phyloP scores from a whole-genome alignment of 2,113 vertebrate genomes.

The Stegostoma tigrinum region DNA sequence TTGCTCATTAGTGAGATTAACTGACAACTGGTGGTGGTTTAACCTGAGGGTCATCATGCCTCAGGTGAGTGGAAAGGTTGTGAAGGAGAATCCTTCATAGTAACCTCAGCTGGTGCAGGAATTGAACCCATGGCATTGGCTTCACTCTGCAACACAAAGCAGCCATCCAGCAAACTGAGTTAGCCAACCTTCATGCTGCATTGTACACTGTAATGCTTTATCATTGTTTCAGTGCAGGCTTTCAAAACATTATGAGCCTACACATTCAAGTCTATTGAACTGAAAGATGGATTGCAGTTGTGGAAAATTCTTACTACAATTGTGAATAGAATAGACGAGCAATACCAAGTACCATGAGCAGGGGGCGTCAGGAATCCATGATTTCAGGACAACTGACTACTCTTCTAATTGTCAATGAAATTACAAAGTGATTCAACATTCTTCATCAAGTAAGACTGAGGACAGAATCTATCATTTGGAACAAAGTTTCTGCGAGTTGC shows the following conservation, averaged over 20 bases:
- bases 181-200: too few relatives aligned
- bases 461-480: not conserved
- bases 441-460: not conserved
- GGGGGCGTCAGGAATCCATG: not conserved
- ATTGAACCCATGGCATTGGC: too few relatives aligned
- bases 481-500: not conserved
- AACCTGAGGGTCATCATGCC: too few relatives aligned
- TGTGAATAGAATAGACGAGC: too few relatives aligned
- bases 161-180: too few relatives aligned
- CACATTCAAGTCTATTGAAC: not conserved
- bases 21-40: too few relatives aligned
- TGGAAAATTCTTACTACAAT: not conserved
- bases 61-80: too few relatives aligned
- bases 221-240: not conserved
- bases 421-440: not conserved
- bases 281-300: not conserved
- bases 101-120: too few relatives aligned
- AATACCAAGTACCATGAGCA: not conserved
- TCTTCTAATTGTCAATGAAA: not conserved
- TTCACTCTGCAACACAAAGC: too few relatives aligned
- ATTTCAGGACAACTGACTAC: too few relatives aligned
- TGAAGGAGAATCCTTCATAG: too few relatives aligned
- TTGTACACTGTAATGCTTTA: not conserved
- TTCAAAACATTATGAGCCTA: not conserved
- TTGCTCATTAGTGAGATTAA: too few relatives aligned